phyloP scores from a whole-genome alignment of 1,140 invertebrate genomes.

The Rhagoletis zephyria region DNA sequence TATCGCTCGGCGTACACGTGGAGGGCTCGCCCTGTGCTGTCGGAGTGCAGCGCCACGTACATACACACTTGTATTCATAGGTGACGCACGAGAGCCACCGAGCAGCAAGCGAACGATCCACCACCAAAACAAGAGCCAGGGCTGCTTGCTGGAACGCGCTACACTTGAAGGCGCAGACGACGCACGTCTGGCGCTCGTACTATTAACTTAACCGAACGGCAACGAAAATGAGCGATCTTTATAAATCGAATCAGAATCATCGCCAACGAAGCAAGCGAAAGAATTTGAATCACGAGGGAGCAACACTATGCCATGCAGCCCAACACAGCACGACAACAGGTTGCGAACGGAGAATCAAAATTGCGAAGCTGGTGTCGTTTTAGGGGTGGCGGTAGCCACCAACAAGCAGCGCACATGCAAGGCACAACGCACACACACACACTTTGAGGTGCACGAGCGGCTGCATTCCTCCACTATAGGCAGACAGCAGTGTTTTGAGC shows the following conservation, averaged over 20 bases:
- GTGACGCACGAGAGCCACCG: not conserved
- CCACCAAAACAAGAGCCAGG: not conserved
- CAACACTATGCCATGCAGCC: not conserved
- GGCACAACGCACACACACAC: not conserved
- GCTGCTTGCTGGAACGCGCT: slow-evolving; percentile 24
- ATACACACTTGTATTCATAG: not conserved
- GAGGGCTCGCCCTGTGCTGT: not conserved
- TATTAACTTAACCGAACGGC: not conserved
- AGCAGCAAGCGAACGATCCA: slow-evolving; percentile 1
- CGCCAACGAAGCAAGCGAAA: not conserved
- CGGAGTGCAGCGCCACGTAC: not conserved
- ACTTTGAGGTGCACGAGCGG: slow-evolving; percentile 33
- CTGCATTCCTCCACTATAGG: not conserved
- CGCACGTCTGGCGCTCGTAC: slow-evolving; percentile 42
- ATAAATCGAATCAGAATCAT: not conserved
- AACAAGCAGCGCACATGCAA: slow-evolving; percentile 8
- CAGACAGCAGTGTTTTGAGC: not conserved
- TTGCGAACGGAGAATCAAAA: slow-evolving; percentile 27
- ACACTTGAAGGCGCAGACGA: slow-evolving; percentile 25
- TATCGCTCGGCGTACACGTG: not conserved
- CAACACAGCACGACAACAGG: slow-evolving; percentile 25
- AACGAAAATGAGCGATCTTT: not conserved
- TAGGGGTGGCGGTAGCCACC: slow-evolving; percentile 22
- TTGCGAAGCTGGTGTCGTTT: slow-evolving; percentile 36
- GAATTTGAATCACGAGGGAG: not conserved